phyloP scores from a whole-genome alignment of 2,797 vertebrate genomes.

The Lacerta bilineata region DNA sequence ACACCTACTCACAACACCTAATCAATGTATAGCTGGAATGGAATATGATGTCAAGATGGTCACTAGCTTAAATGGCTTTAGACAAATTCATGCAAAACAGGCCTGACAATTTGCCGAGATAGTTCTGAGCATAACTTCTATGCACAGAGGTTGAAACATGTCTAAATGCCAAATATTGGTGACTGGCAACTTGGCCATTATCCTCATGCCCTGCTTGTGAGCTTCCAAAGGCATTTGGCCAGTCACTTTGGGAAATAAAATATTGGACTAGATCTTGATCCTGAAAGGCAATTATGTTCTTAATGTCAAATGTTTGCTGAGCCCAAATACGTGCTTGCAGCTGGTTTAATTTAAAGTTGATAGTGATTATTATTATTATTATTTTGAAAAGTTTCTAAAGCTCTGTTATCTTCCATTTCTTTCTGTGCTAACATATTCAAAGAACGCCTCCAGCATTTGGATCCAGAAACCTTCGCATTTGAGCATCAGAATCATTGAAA shows the following conservation, averaged over 20 bases:
- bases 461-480: conserved; percentile 68
- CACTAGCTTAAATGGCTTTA: neutral
- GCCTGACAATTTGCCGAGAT: neutral
- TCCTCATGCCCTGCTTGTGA: neutral
- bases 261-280: neutral
- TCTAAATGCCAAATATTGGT: neutral
- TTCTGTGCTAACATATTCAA: conserved; percentile 68
- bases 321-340: neutral
- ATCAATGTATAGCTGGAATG: neutral
- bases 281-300: neutral
- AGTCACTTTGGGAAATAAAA: neutral
- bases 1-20: neutral
- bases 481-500: conserved; percentile 67
- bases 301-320: neutral
- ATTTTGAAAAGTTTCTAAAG: neutral
- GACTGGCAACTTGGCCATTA: neutral
- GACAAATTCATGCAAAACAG: neutral
- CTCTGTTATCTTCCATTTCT: conserved; percentile 64
- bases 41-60: neutral
- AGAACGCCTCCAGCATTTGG: conserved; percentile 68
- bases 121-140: neutral
- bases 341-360: neutral
- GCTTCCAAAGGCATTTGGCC: neutral
- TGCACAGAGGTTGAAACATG: neutral
- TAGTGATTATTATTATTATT: neutral